These are phyloP conservation scores for Ursus arctos DNA, from an alignment of 2,113 vertebrate genomes.

Conservation along the genomic window DNA sequence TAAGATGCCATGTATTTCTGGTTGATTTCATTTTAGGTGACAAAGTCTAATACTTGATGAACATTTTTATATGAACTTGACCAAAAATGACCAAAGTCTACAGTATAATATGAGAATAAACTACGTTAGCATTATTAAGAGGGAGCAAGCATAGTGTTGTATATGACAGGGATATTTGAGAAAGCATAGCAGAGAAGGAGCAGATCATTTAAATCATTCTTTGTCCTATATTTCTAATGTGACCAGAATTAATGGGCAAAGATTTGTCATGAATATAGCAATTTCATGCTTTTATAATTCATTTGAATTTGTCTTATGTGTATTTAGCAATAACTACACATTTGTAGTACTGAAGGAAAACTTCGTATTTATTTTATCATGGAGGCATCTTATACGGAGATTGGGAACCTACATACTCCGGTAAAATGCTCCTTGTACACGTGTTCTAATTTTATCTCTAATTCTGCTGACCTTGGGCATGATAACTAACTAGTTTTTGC, in stretches of 20 bases:
- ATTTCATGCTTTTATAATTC: slow-evolving; percentile 42
- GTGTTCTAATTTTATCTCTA: background rate
- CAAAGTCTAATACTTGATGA: slow-evolving; percentile 4
- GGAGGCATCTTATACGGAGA: background rate
- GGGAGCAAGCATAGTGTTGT: background rate
- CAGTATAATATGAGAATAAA: slow-evolving; percentile 25
- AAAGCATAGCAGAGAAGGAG: background rate
- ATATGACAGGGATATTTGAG: background rate
- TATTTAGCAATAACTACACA: background rate
- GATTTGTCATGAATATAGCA: background rate
- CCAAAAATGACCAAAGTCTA: background rate
- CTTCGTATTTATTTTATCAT: background rate
- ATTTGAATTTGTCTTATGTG: slow-evolving; percentile 4
- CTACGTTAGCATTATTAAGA: slow-evolving; percentile 8
- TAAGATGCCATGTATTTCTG: background rate
- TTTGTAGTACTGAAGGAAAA: slow-evolving; percentile 8
- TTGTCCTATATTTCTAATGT: background rate
- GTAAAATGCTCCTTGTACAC: background rate
- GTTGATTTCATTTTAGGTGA: slow-evolving; percentile 56
- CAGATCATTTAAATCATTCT: background rate
- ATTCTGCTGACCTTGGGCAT: slow-evolving; percentile 9
- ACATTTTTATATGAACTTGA: slow-evolving; percentile 37
- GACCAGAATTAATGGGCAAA: slow-evolving; percentile 2
- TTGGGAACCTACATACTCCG: background rate
- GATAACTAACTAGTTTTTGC: background rate